phyloP scores from a whole-genome alignment of 2,888 invertebrate species.

The Byasa hedistus region DNA sequence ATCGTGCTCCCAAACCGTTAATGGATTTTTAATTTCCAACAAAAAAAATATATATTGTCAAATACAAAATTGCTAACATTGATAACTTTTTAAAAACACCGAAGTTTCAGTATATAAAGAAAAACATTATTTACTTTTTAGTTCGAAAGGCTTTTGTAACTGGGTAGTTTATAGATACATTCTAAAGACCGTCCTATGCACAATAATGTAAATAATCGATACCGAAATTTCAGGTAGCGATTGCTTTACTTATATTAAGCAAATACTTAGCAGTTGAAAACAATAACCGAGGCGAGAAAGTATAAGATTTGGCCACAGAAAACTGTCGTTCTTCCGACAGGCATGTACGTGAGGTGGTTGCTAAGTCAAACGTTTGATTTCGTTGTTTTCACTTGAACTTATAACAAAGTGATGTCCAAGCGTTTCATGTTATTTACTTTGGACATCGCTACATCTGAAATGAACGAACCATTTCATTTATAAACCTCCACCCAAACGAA shows the following conservation, averaged over 20 bases:
- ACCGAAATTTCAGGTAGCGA: too few relatives aligned
- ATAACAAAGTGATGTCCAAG: constrained; percentile 57
- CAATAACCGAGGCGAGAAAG: not conserved
- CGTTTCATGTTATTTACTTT: constrained; percentile 30
- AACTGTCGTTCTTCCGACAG: constrained; percentile 46
- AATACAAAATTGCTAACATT: not conserved
- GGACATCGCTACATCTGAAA: not conserved
- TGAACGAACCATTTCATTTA: not conserved
- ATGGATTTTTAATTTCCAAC: not conserved
- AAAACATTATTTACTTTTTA: too few relatives aligned
- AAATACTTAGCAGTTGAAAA: not conserved
- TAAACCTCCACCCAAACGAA: not conserved
- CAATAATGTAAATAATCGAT: too few relatives aligned
- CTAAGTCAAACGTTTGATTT: constrained; percentile 43
- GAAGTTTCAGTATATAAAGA: too few relatives aligned
- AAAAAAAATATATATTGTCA: not conserved
- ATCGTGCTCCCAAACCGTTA: not conserved
- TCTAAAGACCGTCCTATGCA: too few relatives aligned
- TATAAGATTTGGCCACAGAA: not conserved
- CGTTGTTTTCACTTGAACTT: constrained; percentile 49
- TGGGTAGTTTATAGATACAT: too few relatives aligned
- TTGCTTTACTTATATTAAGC: too few relatives aligned
- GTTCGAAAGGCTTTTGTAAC: too few relatives aligned
- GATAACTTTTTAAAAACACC: not conserved
- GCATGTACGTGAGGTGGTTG: constrained; percentile 59